Conservation (phyloP, 2,797 vertebrate genomes). For the Natrix natrix region DNA sequence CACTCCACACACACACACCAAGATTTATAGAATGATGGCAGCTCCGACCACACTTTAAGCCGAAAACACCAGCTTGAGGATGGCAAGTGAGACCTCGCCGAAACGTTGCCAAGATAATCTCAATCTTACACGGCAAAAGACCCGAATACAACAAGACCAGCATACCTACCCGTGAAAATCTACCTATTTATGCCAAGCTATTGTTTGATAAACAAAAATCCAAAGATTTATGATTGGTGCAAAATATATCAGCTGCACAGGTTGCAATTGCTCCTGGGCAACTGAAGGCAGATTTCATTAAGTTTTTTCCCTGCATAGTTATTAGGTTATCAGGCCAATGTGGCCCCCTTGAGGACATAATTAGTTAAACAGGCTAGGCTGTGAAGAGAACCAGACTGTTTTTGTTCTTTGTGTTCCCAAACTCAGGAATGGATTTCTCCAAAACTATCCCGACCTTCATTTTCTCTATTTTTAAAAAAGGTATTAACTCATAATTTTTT, state of each 20-base stretch:
- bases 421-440: neutral
- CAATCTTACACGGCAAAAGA: no score
- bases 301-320: neutral
- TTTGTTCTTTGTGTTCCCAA: neutral
- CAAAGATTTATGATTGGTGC: neutral
- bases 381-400: neutral
- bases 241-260: neutral
- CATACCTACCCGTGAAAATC: no score
- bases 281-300: neutral
- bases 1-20: no score
- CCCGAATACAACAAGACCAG: no score
- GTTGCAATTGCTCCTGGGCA: neutral
- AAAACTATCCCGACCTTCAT: neutral
- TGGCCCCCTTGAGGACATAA: neutral
- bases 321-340: neutral
- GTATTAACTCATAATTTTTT: neutral
- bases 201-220: neutral
- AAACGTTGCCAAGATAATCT: no score
- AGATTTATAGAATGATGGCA: no score
- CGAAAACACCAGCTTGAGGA: no score
- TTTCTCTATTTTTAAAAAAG: neutral
- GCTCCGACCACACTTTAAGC: no score
- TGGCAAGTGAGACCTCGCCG: no score
- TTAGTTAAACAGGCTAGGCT: neutral
- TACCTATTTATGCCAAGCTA: no score